Evolutionary conservation across 2,113 vertebrate genomes (phyloP).

Genomic region (Dicerorhinus sumatrensis): DNA sequence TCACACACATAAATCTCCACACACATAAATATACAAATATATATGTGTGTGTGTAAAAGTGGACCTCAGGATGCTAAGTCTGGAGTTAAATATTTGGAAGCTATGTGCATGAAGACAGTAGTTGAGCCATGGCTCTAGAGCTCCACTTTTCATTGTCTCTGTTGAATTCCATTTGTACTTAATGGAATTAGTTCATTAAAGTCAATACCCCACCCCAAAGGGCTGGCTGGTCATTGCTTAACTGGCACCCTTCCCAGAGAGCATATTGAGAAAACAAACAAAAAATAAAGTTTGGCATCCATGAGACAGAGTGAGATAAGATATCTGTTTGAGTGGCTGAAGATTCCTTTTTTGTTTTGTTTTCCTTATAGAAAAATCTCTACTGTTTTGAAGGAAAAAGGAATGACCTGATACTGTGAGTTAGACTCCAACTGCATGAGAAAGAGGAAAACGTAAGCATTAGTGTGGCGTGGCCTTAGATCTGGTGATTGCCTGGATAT

Average conservation of each 20-base stretch:
- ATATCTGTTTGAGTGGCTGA: background rate
- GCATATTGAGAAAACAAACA: background rate
- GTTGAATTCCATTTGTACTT: background rate
- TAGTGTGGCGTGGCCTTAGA: background rate
- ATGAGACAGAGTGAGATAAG: background rate
- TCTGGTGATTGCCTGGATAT: background rate
- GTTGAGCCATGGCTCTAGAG: background rate
- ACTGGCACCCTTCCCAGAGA: background rate
- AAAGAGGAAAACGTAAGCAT: background rate
- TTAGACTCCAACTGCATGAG: background rate
- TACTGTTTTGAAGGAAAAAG: background rate
- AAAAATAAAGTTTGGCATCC: background rate
- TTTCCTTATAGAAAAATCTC: background rate
- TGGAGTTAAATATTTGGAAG: background rate
- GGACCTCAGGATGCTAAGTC: background rate
- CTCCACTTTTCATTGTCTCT: background rate
- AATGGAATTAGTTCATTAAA: background rate
- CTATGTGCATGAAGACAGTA: background rate
- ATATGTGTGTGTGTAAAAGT: background rate
- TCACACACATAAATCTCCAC: background rate
- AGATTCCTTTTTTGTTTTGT: background rate
- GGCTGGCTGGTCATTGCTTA: background rate
- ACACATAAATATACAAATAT: background rate
- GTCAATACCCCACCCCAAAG: background rate
- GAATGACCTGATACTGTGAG: background rate